A percentile compares a stretch with the other conserved stretches of the same genome.
Evolutionary conservation across 2,797 vertebrate genomes (phyloP).

Genomic region (Erethizon dorsatum): DNA sequence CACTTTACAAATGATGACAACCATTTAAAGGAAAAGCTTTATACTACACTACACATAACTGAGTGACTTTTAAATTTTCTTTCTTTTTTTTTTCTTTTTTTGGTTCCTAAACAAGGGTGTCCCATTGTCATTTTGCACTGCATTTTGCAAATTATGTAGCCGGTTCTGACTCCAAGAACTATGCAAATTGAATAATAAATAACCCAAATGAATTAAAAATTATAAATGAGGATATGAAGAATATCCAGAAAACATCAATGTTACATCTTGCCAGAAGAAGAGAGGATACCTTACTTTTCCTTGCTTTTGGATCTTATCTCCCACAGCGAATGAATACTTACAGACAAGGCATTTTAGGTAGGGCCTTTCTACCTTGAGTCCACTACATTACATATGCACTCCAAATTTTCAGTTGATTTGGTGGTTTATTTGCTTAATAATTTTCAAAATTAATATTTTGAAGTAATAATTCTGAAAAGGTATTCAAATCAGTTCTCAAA

Average conservation of each 20-base stretch:
- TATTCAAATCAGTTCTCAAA: neutral
- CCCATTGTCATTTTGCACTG: neutral
- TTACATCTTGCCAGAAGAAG: neutral
- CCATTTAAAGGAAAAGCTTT: neutral
- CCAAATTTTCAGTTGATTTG: neutral
- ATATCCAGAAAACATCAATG: neutral
- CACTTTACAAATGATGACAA: neutral
- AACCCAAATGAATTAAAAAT: neutral
- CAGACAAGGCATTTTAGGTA: neutral
- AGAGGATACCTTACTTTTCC: rapidly evolving
- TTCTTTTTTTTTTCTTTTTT: neutral
- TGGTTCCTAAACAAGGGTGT: neutral
- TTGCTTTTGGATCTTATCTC: neutral
- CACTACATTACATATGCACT: neutral
- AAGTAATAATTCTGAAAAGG: neutral
- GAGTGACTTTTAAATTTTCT: neutral
- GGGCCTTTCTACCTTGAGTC: neutral
- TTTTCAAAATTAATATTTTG: neutral
- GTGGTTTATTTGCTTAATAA: neutral
- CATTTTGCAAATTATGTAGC: neutral
- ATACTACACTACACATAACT: neutral
- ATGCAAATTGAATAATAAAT: neutral
- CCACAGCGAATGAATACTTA: neutral
- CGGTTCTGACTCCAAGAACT: neutral
- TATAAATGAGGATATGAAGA: neutral